Evolutionary conservation across 2,797 vertebrate genomes (phyloP).

Genomic region (Diplodus sargus): DNA sequence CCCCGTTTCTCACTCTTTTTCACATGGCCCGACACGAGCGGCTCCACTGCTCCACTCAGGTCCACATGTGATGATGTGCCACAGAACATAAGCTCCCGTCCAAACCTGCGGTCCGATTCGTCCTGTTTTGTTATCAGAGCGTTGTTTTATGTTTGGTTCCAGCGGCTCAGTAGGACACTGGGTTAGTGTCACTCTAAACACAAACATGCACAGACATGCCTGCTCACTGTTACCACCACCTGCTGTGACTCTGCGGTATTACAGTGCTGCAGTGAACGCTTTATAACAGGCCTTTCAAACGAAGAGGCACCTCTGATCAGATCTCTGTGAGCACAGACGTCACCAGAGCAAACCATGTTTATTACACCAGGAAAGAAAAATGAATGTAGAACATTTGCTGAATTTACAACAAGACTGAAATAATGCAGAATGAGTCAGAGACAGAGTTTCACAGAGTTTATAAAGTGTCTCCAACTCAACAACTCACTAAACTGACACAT

Average conservation of each 20-base stretch:
- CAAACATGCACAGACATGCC: conserved; percentile 28
- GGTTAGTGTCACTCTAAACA: conserved; percentile 62
- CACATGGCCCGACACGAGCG: conserved; percentile 56
- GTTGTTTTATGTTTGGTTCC: conserved; percentile 31
- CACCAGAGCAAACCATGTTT: too few species aligned
- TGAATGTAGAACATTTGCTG: too few species aligned
- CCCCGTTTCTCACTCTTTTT: conserved; percentile 39
- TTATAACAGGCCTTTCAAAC: not conserved
- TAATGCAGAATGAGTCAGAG: too few species aligned
- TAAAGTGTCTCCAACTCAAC: too few species aligned
- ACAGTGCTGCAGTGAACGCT: not conserved
- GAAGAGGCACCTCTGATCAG: too few species aligned
- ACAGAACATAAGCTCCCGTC: not conserved
- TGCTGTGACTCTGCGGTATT: conserved; percentile 48
- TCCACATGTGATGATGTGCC: not conserved
- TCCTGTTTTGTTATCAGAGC: not conserved
- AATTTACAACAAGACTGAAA: too few species aligned
- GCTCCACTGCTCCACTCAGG: not conserved
- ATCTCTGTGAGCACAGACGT: too few species aligned
- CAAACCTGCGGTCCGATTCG: not conserved
- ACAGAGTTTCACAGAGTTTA: too few species aligned
- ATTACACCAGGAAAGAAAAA: too few species aligned
- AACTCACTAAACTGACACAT: too few species aligned
- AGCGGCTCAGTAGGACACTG: conserved; percentile 57
- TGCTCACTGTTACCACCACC: conserved; percentile 25